Conservation (phyloP, 2,888 invertebrate species). For the Hypena proboscidalis region DNA sequence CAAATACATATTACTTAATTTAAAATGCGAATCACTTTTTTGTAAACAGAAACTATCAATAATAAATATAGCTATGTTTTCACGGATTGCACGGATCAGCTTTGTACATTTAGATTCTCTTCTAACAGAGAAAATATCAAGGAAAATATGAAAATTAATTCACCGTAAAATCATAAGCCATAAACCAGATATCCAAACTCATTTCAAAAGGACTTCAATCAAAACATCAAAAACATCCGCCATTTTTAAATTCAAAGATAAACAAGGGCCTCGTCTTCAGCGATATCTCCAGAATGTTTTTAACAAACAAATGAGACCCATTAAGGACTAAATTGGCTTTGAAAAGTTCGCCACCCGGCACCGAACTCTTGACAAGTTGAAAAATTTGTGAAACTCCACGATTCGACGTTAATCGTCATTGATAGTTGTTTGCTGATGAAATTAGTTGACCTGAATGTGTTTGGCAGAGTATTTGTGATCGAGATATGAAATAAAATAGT, state of each 20-base stretch:
- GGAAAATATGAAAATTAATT: too few species aligned
- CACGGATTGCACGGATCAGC: too few species aligned
- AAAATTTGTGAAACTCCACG: conserved; percentile 56
- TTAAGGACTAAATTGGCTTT: conserved; percentile 72
- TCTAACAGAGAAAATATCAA: too few species aligned
- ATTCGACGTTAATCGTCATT: conserved; percentile 41
- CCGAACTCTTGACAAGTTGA: conserved; percentile 57
- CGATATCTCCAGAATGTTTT: conserved; percentile 55
- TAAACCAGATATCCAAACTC: too few species aligned
- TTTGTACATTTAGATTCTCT: too few species aligned
- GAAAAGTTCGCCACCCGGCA: conserved; percentile 54
- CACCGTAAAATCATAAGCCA: too few species aligned
- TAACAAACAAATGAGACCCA: conserved; percentile 67
- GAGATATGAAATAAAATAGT: too few species aligned
- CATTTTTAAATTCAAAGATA: conserved; percentile 16
- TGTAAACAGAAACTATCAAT: too few species aligned
- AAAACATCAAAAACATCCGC: conserved; percentile 12
- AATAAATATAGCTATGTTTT: too few species aligned
- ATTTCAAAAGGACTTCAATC: conserved; percentile 16
- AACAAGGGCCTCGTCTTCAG: conserved; percentile 18
- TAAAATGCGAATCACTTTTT: too few species aligned
- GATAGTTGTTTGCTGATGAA: conserved; percentile 31
- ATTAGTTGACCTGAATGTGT: conserved; percentile 12
- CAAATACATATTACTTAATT: too few species aligned
- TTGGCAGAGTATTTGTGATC: too few species aligned